Evolutionary conservation across 2,113 vertebrate species (phyloP).

Genomic region (Mesembrinibis cayennensis): DNA sequence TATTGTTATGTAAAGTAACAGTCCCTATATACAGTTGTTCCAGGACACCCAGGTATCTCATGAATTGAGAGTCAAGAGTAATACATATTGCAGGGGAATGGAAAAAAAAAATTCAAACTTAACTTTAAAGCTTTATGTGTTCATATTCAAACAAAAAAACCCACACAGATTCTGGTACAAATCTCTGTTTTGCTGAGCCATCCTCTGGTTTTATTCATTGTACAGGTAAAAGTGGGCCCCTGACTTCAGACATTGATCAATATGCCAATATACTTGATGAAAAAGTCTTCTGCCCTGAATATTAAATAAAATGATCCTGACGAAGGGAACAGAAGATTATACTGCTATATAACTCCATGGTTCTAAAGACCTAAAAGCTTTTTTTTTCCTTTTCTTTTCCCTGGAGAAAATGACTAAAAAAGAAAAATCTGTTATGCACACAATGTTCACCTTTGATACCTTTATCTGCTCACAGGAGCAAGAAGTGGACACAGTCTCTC

Average conservation of each 20-base stretch:
- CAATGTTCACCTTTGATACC: background rate
- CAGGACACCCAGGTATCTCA: background rate
- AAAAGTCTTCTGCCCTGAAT: background rate
- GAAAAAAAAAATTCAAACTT: background rate
- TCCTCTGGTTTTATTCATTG: background rate
- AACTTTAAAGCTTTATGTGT: background rate
- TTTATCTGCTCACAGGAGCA: background rate
- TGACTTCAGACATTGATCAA: background rate
- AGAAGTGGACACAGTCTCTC: background rate
- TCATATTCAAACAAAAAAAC: background rate
- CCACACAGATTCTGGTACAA: fast-evolving
- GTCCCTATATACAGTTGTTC: background rate
- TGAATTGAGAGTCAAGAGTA: background rate
- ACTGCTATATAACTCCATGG: background rate
- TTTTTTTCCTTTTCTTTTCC: background rate
- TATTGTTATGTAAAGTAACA: background rate
- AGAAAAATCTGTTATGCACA: background rate
- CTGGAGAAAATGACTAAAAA: background rate
- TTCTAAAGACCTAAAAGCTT: background rate
- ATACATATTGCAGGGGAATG: background rate
- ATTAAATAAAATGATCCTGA: background rate
- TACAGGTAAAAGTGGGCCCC: background rate
- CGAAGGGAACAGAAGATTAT: background rate
- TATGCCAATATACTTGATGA: background rate
- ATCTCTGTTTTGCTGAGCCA: background rate